Conservation (phyloP, 2,797 vertebrate species). For the Enteromius viviparus region DNA sequence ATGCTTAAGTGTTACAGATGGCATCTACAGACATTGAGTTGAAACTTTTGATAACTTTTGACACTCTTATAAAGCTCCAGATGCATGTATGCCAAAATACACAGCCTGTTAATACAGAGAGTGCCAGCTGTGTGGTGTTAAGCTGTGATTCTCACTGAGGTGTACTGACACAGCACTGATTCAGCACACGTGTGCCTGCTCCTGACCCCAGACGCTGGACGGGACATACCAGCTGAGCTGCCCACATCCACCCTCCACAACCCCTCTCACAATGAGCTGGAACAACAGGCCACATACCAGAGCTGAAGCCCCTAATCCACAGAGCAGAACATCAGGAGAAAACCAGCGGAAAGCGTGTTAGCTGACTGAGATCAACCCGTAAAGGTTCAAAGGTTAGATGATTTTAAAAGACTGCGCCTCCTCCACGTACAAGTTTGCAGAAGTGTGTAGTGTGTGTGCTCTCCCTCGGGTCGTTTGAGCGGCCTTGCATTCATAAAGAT, state of each 20-base stretch:
- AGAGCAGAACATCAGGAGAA: neutral
- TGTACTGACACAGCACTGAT: conserved; percentile 34
- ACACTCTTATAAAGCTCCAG: neutral
- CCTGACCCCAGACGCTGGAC: conserved; percentile 5
- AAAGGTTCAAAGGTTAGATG: conserved; percentile 2
- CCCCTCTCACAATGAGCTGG: conserved; percentile 31
- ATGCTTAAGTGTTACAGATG: neutral
- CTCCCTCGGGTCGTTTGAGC: neutral
- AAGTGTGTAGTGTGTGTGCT: neutral
- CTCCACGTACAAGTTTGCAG: neutral
- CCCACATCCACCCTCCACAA: conserved; percentile 61
- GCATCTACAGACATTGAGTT: neutral
- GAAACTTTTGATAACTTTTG: neutral
- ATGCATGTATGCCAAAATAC: neutral
- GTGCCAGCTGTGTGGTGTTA: conserved; percentile 13
- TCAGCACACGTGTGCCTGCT: neutral
- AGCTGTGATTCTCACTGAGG: conserved; percentile 24
- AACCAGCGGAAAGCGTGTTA: neutral
- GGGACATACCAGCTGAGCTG: conserved; percentile 53
- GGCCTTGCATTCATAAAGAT: conserved; percentile 31
- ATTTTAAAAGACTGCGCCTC: conserved; percentile 3
- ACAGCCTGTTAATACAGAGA: neutral
- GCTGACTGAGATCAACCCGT: neutral
- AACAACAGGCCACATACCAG: conserved; percentile 28
- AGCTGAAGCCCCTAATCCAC: conserved; percentile 4